Conservation (phyloP, 2,113 vertebrate genomes). For the Polypterus bichir region DNA sequence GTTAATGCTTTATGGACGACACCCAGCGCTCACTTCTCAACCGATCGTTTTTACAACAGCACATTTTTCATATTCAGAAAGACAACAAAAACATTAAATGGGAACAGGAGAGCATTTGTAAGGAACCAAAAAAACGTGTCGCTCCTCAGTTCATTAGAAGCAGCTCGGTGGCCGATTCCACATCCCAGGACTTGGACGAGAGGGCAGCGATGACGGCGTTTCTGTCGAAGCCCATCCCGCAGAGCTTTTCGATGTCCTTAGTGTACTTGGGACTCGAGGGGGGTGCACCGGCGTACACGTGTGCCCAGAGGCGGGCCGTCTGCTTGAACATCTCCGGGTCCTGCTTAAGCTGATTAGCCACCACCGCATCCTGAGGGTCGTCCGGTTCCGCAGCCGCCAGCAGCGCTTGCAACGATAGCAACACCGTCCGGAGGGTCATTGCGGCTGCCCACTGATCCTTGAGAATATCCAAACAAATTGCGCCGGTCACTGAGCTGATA, state of each 20-base stretch:
- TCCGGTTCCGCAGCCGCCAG: conserved; percentile 92
- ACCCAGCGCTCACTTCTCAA: too few species aligned
- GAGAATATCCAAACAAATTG: conserved; percentile 97
- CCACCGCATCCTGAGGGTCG: conserved; percentile 93
- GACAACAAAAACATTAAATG: too few species aligned
- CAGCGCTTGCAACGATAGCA: conserved; percentile 88
- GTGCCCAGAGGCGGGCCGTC: conserved; percentile 91
- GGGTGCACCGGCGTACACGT: conserved; percentile 87
- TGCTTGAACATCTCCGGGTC: conserved; percentile 98
- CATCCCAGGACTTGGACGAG: conserved; percentile 97
- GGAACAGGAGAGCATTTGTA: too few species aligned
- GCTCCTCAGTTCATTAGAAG: conserved; percentile 89
- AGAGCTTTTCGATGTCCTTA: conserved; percentile 97
- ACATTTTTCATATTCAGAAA: too few species aligned
- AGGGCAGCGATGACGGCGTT: conserved; percentile 98
- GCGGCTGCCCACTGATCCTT: conserved; percentile 98
- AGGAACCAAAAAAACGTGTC: too few species aligned
- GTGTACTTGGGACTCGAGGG: conserved; percentile 90
- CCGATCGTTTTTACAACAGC: too few species aligned
- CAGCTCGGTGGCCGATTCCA: conserved; percentile 93
- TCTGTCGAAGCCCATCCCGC: conserved; percentile 98
- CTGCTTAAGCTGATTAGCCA: conserved; percentile 97
- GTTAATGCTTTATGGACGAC: too few species aligned
- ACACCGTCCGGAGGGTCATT: conserved; percentile 92
- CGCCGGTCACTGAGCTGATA: conserved; percentile 97